Evolutionary conservation across 1,140 invertebrate species (phyloP).

Genomic region (Hypothenemus hampei): DNA sequence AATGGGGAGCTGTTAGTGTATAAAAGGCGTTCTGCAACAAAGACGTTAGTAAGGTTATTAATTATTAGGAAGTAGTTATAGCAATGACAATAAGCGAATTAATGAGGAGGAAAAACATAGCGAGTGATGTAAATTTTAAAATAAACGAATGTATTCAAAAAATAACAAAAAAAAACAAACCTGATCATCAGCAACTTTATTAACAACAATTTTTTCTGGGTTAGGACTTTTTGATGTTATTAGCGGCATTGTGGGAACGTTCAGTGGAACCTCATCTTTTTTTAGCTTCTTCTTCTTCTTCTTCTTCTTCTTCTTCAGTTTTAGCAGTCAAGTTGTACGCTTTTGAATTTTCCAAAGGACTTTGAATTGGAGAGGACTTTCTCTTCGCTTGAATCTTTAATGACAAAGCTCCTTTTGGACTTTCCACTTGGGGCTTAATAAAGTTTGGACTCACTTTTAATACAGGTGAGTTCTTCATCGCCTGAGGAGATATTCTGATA

Average conservation of each 20-base stretch:
- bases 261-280: conserved; percentile 16
- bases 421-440: conserved; percentile 39
- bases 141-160: no score
- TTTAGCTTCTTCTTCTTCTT: conserved; percentile 8
- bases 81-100: no score
- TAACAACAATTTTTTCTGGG: neutral
- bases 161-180: conserved; percentile 34
- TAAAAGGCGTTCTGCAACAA: conserved; percentile 46
- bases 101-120: no score
- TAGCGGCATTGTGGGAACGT: conserved; percentile 38
- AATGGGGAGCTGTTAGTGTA: conserved; percentile 45
- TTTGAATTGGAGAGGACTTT: conserved; percentile 33
- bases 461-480: conserved; percentile 35
- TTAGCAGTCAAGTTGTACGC: neutral
- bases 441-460: conserved; percentile 37
- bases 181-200: conserved; percentile 27
- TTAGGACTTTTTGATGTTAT: conserved; percentile 19
- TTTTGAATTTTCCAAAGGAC: conserved; percentile 16
- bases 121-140: no score
- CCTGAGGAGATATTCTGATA: conserved; percentile 25
- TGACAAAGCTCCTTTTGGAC: conserved; percentile 41
- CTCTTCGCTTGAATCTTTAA: conserved; percentile 41
- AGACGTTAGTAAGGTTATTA: conserved; percentile 19
- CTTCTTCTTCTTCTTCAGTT: conserved; percentile 9
- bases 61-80: no score